phyloP scores from a whole-genome alignment of 1,140 invertebrate species.

The Brachionus manjavacas region DNA sequence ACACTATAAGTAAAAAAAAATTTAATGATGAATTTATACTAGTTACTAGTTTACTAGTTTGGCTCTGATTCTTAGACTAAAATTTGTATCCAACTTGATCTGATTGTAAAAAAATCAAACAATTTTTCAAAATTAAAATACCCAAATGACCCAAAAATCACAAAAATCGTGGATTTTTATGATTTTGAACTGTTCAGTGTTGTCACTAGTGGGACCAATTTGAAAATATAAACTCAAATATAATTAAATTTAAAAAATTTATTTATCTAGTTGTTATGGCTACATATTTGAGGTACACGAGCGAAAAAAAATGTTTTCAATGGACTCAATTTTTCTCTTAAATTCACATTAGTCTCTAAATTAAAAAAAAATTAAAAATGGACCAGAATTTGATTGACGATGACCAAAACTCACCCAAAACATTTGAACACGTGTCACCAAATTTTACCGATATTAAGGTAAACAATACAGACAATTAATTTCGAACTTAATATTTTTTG shows the following conservation, averaged over 20 bases:
- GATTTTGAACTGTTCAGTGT: background rate
- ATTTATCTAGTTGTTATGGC: constrained; percentile 31
- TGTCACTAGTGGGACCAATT: background rate
- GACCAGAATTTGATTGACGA: background rate
- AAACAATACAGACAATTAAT: background rate
- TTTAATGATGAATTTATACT: too few species aligned
- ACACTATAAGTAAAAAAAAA: too few species aligned
- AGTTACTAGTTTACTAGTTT: too few species aligned
- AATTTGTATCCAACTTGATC: background rate
- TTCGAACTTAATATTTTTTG: background rate
- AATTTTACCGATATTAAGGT: background rate
- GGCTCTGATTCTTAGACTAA: too few species aligned
- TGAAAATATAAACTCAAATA: background rate
- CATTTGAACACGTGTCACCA: background rate
- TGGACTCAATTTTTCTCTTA: background rate
- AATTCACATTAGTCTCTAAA: background rate
- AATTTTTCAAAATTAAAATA: background rate
- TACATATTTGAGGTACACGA: constrained; percentile 5
- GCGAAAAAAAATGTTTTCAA: background rate
- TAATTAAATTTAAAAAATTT: background rate
- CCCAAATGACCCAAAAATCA: background rate
- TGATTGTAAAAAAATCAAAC: background rate
- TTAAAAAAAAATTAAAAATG: background rate
- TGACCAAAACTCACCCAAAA: background rate
- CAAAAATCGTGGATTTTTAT: background rate